These are phyloP conservation scores for Mastacembelus armatus DNA, from an alignment of 2,797 vertebrate species.

Conservation along the genomic window DNA sequence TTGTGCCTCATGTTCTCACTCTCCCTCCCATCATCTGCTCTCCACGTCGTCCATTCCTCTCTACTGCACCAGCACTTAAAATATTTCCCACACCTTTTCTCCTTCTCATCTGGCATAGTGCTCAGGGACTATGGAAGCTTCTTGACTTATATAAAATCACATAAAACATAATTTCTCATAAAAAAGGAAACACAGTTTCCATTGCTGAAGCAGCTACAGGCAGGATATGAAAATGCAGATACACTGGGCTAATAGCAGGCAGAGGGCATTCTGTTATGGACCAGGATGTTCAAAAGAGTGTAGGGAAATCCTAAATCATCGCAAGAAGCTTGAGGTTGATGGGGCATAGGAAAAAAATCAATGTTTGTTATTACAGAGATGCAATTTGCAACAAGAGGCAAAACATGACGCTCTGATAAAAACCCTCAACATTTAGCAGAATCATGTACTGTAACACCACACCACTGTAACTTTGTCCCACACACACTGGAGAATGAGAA, in stretches of 20 bases:
- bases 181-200: conserved; percentile 19
- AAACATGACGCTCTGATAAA: conserved; percentile 49
- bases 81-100: conserved; percentile 17
- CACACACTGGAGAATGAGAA: conserved; percentile 29
- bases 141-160: conserved; percentile 46
- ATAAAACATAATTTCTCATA: conserved; percentile 41
- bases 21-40: conserved; percentile 2
- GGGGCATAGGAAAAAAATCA: conserved; percentile 47
- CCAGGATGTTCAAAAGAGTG: conserved; percentile 37
- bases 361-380: conserved; percentile 65
- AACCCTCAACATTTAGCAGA: conserved; percentile 26
- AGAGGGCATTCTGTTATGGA: conserved; percentile 35
- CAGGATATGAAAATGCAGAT: conserved; percentile 31
- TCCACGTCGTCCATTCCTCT: conserved; percentile 11
- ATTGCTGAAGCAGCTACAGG: conserved; percentile 41
- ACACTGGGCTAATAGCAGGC: conserved; percentile 48
- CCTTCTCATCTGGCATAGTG: not conserved
- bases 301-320: conserved; percentile 49
- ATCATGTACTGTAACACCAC: conserved; percentile 8
- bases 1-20: conserved; percentile 21
- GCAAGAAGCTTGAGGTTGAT: conserved; percentile 44
- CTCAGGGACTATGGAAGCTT: conserved; percentile 24
- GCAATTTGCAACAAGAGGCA: conserved; percentile 53
- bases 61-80: conserved; percentile 13
- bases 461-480: too few species aligned